These are phyloP conservation scores for Poecilus cupreus DNA, from an alignment of 2,888 invertebrate genomes.

Conservation along the genomic window DNA sequence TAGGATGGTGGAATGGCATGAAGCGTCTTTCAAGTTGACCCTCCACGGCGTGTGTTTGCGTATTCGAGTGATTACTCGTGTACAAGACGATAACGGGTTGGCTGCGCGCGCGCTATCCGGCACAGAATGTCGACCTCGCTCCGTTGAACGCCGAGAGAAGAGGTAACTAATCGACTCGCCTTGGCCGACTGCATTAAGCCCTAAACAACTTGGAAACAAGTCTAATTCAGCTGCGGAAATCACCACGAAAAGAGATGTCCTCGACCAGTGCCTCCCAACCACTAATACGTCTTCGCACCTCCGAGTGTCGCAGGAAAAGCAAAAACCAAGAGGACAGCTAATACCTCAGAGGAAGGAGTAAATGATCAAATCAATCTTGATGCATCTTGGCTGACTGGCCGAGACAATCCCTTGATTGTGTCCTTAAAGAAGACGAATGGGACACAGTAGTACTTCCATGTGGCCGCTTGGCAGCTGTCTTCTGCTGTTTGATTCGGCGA, in stretches of 20 bases:
- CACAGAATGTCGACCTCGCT: not conserved
- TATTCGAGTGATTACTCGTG: slow-evolving; percentile 51
- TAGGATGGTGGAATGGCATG: no score
- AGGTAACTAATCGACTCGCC: slow-evolving; percentile 53
- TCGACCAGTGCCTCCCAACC: slow-evolving; percentile 9
- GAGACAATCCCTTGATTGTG: slow-evolving; percentile 54
- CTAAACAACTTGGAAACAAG: slow-evolving; percentile 57
- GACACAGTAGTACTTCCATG: not conserved
- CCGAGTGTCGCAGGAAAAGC: not conserved
- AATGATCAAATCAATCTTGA: slow-evolving; percentile 53
- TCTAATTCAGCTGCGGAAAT: slow-evolving; percentile 51
- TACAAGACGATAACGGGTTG: slow-evolving; percentile 42
- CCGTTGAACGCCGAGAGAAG: not conserved
- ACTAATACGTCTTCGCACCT: no score
- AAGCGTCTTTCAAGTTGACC: not conserved
- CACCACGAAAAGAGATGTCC: slow-evolving; percentile 45
- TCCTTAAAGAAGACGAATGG: slow-evolving; percentile 55
- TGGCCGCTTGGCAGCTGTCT: not conserved
- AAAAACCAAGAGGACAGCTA: slow-evolving; percentile 18
- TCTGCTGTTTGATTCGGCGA: not conserved
- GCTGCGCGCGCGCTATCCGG: slow-evolving; percentile 13
- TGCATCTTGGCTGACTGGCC: slow-evolving; percentile 37
- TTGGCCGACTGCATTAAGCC: slow-evolving; percentile 51
- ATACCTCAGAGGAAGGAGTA: slow-evolving; percentile 39
- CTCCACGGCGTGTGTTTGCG: slow-evolving; percentile 32